These are phyloP conservation scores for Palythoa grandiflora DNA, from an alignment of 92 coral and sea anemone species.

Conservation along the genomic window DNA sequence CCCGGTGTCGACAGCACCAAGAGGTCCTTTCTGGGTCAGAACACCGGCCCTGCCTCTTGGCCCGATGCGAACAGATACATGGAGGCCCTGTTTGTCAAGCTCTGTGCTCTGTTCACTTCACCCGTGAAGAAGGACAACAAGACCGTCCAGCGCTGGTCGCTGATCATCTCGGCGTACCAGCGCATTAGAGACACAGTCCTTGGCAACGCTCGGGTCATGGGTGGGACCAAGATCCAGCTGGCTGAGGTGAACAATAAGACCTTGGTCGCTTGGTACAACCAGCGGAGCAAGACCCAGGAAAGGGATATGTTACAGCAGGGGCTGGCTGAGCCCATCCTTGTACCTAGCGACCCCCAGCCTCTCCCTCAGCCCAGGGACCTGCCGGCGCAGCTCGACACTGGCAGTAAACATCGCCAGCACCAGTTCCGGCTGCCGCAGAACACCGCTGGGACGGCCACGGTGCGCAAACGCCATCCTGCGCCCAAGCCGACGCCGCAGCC, in stretches of 20 bases:
- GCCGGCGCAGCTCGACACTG: background rate
- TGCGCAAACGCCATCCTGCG: background rate
- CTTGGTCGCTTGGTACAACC: conserved; percentile 63
- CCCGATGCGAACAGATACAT: conserved; percentile 64
- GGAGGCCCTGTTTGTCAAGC: conserved; percentile 49
- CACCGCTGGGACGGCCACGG: background rate
- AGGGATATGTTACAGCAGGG: background rate
- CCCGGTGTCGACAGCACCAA: no score
- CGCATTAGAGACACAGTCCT: conserved; percentile 48
- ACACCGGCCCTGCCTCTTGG: no score
- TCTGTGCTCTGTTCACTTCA: conserved; percentile 58
- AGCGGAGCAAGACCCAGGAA: conserved; percentile 3
- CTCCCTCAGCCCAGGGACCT: background rate
- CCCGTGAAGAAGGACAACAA: conserved; percentile 27
- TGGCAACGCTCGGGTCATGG: background rate
- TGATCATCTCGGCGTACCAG: conserved; percentile 48
- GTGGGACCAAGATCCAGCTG: background rate
- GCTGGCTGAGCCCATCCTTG: background rate
- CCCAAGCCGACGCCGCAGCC: background rate
- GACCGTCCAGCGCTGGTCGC: conserved; percentile 51
- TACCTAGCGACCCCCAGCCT: background rate
- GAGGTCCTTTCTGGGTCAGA: no score
- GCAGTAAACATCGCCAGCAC: background rate
- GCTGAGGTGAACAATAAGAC: conserved; percentile 74
- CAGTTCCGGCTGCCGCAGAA: background rate